Evolutionary conservation across 2,888 invertebrate genomes (phyloP).

Genomic region (Trichacis sp.): DNA sequence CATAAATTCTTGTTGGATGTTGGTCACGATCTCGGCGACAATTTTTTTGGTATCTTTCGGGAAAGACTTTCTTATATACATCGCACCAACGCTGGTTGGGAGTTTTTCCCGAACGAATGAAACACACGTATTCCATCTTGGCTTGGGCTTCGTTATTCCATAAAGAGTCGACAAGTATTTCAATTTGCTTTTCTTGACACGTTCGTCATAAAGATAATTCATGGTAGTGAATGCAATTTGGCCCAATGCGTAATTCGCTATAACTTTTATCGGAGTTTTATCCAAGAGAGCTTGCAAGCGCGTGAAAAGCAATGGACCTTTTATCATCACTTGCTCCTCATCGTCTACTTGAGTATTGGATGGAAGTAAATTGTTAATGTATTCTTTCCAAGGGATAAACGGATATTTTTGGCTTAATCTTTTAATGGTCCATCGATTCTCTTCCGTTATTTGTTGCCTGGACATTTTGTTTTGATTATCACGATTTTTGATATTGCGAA

Average conservation of each 20-base stretch:
- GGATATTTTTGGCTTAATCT: constrained; percentile 82
- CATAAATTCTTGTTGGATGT: constrained; percentile 10
- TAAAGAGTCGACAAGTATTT: constrained; percentile 85
- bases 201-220: constrained; percentile 82
- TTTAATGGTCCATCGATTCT: constrained; percentile 83
- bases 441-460: too few relatives aligned
- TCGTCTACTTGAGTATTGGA: constrained; percentile 74
- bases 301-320: constrained; percentile 84
- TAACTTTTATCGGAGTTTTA: constrained; percentile 74
- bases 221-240: constrained; percentile 85
- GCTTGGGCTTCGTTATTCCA: constrained; percentile 86
- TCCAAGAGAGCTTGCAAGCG: constrained; percentile 76
- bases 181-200: constrained; percentile 81
- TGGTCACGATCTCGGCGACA: constrained; percentile 3
- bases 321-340: constrained; percentile 81
- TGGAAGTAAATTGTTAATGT: constrained; percentile 81
- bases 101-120: constrained; percentile 80
- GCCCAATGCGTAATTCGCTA: constrained; percentile 95
- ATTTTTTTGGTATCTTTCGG: not conserved
- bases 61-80: constrained; percentile 24
- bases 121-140: constrained; percentile 93
- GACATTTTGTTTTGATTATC: too few relatives aligned
- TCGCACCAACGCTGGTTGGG: constrained; percentile 12
- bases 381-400: constrained; percentile 84
- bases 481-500: too few relatives aligned